Conservation (phyloP, 2,797 vertebrate genomes). For the Argentina silus region DNA sequence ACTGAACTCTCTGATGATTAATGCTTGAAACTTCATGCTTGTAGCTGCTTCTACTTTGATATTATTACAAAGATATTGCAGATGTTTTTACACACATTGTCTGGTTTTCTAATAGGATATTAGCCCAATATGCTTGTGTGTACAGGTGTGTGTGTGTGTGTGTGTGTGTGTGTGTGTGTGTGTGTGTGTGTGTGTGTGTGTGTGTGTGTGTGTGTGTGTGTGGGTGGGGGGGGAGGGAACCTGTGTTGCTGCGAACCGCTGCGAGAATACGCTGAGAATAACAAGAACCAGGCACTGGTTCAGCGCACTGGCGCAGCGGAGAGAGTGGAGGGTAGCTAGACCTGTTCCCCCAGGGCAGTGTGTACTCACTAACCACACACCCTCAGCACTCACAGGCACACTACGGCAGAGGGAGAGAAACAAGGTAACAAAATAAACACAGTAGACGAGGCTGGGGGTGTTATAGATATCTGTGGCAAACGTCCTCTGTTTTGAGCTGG, state of each 20-base stretch:
- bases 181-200: too few relatives aligned
- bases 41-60: too few relatives aligned
- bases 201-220: too few relatives aligned
- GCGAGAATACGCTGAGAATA: not conserved
- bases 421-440: not conserved
- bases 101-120: not conserved
- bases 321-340: not conserved
- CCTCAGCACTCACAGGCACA: not conserved
- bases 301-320: not conserved
- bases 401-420: not conserved
- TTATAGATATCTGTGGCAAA: not conserved
- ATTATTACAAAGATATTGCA: too few relatives aligned
- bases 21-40: too few relatives aligned
- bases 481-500: not conserved
- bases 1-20: too few relatives aligned
- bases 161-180: too few relatives aligned
- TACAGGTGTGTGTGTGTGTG: too few relatives aligned
- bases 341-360: not conserved
- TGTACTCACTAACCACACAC: not conserved
- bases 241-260: too few relatives aligned
- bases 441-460: not conserved
- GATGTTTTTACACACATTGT: not conserved
- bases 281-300: not conserved
- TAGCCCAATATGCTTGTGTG: too few relatives aligned
- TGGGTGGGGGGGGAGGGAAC: too few relatives aligned